A percentile compares a stretch with the other conserved stretches of the same genome.
These are phyloP conservation scores for Nymphalis io DNA, from an alignment of 1,140 invertebrate genomes.

Conservation along the genomic window DNA sequence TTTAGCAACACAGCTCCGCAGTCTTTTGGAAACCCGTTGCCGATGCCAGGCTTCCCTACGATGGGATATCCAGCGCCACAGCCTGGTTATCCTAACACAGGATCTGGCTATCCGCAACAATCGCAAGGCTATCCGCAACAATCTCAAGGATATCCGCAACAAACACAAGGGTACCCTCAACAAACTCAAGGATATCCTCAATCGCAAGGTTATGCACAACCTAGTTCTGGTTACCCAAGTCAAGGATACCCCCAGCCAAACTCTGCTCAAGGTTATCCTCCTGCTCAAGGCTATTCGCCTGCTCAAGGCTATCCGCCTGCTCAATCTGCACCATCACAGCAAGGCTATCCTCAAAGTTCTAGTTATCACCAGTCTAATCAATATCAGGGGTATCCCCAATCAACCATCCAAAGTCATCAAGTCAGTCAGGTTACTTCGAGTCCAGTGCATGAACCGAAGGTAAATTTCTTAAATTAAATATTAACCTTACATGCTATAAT, in stretches of 20 bases:
- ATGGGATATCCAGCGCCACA: constrained; percentile 67
- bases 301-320: constrained; percentile 45
- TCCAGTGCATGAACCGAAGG: constrained; percentile 53
- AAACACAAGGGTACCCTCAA: constrained; percentile 42
- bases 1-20: constrained; percentile 76
- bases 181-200: constrained; percentile 39
- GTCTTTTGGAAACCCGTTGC: constrained; percentile 77
- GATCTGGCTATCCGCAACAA: constrained; percentile 39
- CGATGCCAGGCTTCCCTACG: constrained; percentile 71
- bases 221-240: constrained; percentile 48
- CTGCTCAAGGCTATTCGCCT: constrained; percentile 47
- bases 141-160: constrained; percentile 39
- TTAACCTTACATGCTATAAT: constrained; percentile 23
- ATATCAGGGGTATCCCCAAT: constrained; percentile 43
- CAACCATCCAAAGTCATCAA: constrained; percentile 45
- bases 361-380: constrained; percentile 47
- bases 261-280: constrained; percentile 50
- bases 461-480: constrained; percentile 41
- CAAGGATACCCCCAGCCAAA: constrained; percentile 53
- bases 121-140: constrained; percentile 41
- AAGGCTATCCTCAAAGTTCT: constrained; percentile 33
- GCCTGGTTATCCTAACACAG: constrained; percentile 44
- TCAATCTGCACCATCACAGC: constrained; percentile 20
- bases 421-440: constrained; percentile 49
- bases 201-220: constrained; percentile 42